phyloP scores from a whole-genome alignment of 2,888 invertebrate species.

The Sialis lutaria region DNA sequence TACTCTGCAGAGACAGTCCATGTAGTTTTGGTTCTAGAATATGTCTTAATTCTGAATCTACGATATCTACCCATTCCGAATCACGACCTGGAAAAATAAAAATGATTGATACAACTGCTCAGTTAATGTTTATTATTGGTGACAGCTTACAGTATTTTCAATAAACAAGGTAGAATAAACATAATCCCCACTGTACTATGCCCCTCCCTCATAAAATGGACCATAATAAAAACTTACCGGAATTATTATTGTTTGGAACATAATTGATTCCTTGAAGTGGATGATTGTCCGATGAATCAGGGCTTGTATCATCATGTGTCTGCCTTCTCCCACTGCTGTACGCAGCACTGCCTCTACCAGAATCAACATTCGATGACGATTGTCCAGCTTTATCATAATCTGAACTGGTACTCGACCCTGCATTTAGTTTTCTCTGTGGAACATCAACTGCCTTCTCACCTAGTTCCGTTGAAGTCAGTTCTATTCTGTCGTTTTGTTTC shows the following conservation, averaged over 20 bases:
- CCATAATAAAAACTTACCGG: too few relatives aligned
- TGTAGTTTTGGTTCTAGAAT: constrained; percentile 59
- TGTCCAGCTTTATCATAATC: constrained; percentile 63
- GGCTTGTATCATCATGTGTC: constrained; percentile 34
- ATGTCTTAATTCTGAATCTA: constrained; percentile 61
- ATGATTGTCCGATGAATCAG: constrained; percentile 36
- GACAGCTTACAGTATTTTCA: too few relatives aligned
- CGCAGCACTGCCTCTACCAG: constrained; percentile 63
- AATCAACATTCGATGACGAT: constrained; percentile 57
- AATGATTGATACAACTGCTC: too few relatives aligned
- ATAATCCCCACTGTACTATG: too few relatives aligned
- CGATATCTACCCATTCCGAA: constrained; percentile 67
- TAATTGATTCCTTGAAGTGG: constrained; percentile 11
- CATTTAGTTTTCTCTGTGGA: constrained; percentile 30
- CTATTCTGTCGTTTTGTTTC: constrained; percentile 26
- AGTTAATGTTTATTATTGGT: too few relatives aligned
- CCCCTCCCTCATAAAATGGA: too few relatives aligned
- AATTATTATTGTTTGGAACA: not conserved
- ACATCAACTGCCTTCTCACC: constrained; percentile 27
- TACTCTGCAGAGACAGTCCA: constrained; percentile 35
- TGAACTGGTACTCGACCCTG: constrained; percentile 44
- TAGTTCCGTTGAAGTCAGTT: constrained; percentile 25
- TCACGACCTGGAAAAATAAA: constrained; percentile 30
- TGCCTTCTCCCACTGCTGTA: constrained; percentile 56
- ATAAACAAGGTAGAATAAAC: too few relatives aligned